Percentiles rank a stretch among this genome's conserved stretches.
Evolutionary conservation across 2,888 invertebrate species (phyloP).

Genomic region (Onthophagus sagittarius): DNA sequence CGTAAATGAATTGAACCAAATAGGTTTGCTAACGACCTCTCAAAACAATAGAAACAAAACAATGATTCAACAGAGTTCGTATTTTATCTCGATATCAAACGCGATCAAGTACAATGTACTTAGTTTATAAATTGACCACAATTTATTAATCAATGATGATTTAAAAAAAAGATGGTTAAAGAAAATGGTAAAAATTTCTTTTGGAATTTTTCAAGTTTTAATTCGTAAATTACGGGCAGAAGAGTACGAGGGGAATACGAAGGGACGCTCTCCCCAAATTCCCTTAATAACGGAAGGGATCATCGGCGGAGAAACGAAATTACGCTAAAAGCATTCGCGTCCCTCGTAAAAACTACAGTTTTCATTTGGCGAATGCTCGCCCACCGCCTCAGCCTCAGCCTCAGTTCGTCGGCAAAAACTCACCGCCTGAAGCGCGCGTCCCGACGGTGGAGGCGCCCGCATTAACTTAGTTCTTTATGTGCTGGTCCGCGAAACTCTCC

Average conservation of each 20-base stretch:
- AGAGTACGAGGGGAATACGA: background rate
- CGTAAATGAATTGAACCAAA: background rate
- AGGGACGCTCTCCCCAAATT: constrained; percentile 10
- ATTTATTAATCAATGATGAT: background rate
- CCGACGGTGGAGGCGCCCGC: background rate
- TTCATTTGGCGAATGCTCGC: constrained; percentile 16
- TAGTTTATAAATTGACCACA: background rate
- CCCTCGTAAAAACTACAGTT: constrained; percentile 21
- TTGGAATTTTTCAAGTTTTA: background rate
- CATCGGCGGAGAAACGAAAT: constrained; percentile 19
- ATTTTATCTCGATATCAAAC: background rate
- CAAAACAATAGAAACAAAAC: background rate
- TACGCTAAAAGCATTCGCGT: constrained; percentile 18
- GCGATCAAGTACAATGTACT: background rate
- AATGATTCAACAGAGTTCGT: background rate
- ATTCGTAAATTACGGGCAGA: background rate
- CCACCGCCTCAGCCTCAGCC: background rate
- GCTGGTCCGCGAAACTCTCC: background rate
- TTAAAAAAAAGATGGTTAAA: background rate
- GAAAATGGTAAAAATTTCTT: background rate
- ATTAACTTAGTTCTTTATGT: background rate
- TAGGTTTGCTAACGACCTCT: background rate
- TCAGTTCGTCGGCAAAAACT: background rate
- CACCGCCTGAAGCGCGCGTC: background rate
- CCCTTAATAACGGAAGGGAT: constrained; percentile 19